A percentile compares a stretch with the other conserved stretches of the same genome.
These are phyloP conservation scores for Hemiscyllium ocellatum DNA, from an alignment of 2,113 vertebrate genomes.

Conservation along the genomic window DNA sequence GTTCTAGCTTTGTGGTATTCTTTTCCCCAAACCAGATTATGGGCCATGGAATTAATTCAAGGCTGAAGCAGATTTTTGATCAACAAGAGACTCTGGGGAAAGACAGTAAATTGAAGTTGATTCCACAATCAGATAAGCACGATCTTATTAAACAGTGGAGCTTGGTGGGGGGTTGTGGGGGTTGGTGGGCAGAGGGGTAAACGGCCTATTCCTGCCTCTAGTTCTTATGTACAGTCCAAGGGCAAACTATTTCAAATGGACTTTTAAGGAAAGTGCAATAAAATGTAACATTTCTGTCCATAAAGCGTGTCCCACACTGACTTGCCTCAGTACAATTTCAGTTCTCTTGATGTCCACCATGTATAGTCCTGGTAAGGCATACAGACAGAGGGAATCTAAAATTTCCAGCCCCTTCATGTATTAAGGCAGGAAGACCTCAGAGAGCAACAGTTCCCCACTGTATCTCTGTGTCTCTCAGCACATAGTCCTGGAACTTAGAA, in stretches of 20 bases:
- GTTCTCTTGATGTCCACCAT: neutral
- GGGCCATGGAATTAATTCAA: too few species aligned
- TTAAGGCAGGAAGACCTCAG: neutral
- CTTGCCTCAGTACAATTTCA: neutral
- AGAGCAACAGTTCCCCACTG: neutral
- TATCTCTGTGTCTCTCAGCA: neutral
- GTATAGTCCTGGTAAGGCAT: neutral
- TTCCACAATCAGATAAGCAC: too few species aligned
- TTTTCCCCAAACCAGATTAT: too few species aligned
- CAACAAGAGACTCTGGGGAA: too few species aligned
- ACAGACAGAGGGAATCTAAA: neutral
- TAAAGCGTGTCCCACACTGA: neutral
- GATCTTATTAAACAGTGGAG: too few species aligned
- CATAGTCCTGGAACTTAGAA: neutral
- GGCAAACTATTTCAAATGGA: neutral
- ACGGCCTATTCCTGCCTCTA: too few species aligned
- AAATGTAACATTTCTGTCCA: neutral
- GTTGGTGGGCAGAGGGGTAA: too few species aligned
- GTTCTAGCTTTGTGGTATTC: too few species aligned
- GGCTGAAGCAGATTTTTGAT: too few species aligned
- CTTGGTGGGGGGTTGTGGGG: too few species aligned
- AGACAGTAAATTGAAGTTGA: too few species aligned
- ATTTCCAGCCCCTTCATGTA: neutral
- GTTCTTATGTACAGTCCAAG: too few species aligned
- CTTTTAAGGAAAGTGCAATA: neutral